Evolutionary conservation across 2,113 vertebrate species (phyloP).

Genomic region (Halcyon senegalensis): DNA sequence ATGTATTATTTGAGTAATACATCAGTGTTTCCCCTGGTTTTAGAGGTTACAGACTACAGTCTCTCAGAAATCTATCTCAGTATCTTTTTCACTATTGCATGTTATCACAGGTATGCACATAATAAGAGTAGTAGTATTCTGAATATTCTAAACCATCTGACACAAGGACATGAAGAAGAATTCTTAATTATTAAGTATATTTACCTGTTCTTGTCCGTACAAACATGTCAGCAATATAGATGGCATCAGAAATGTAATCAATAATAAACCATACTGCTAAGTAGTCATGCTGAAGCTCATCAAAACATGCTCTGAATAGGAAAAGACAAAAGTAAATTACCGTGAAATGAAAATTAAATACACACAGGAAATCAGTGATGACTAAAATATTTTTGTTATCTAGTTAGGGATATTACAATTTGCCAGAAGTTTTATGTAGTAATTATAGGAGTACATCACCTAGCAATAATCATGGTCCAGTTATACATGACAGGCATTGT

Average conservation of each 20-base stretch:
- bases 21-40: background rate
- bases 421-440: background rate
- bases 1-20: background rate
- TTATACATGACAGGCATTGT: slow-evolving; percentile 97
- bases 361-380: background rate
- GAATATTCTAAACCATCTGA: background rate
- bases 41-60: background rate
- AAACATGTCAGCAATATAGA: slow-evolving; percentile 90
- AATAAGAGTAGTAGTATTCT: background rate
- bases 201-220: slow-evolving; percentile 92
- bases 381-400: background rate
- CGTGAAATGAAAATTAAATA: background rate
- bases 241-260: slow-evolving; percentile 83
- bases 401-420: background rate
- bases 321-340: slow-evolving; percentile 13
- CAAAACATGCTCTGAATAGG: slow-evolving; percentile 89
- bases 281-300: slow-evolving; percentile 91
- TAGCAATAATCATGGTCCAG: slow-evolving; percentile 94
- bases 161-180: background rate
- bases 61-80: background rate
- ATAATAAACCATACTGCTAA: slow-evolving; percentile 83
- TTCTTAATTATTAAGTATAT: background rate
- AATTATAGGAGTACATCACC: slow-evolving; percentile 73
- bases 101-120: background rate
- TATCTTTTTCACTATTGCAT: background rate